Evolutionary conservation across 2,113 vertebrate species (phyloP).

Genomic region (Plecturocebus donacophilus): DNA sequence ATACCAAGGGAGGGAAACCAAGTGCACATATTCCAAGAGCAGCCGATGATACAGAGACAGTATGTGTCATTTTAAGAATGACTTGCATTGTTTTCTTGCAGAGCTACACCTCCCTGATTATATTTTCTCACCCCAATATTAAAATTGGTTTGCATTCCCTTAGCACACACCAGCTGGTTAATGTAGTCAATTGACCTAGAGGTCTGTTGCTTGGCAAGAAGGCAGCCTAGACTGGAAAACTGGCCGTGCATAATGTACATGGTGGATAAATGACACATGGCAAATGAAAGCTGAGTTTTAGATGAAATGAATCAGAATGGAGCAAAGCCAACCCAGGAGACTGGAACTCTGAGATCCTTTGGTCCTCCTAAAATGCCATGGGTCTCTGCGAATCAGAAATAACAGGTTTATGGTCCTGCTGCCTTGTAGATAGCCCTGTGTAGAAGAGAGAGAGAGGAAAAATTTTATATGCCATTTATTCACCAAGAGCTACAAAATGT

Average conservation of each 20-base stretch:
- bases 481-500: neutral
- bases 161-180: slow-evolving; percentile 24
- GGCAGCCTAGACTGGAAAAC: neutral
- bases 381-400: neutral
- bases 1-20: neutral
- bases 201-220: slow-evolving; percentile 45
- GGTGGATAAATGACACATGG: neutral
- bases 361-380: neutral
- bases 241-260: neutral
- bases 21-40: neutral
- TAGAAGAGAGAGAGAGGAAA: neutral
- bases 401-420: neutral
- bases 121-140: neutral
- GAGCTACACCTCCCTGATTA: neutral
- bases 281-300: neutral
- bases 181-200: neutral
- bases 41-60: neutral
- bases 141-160: slow-evolving; percentile 50
- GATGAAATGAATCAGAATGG: neutral
- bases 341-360: neutral
- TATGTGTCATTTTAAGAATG: neutral
- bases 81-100: neutral
- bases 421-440: neutral
- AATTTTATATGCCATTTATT: accelerated
- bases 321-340: neutral